These are phyloP conservation scores for Hermaeophaga mercurialis DNA, from an alignment of 2,888 invertebrate genomes.

Conservation along the genomic window DNA sequence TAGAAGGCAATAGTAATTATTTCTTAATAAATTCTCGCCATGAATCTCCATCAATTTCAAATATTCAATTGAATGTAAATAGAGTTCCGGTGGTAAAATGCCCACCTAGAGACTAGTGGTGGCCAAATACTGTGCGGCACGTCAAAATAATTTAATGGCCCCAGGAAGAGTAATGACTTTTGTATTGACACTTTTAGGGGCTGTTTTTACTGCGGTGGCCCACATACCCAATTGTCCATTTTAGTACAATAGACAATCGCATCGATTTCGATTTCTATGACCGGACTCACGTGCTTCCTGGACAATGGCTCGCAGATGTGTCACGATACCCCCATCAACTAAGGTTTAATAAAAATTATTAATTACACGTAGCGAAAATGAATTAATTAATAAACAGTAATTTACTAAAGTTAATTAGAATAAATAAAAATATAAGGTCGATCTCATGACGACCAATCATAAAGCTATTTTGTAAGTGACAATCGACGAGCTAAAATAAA, in stretches of 20 bases:
- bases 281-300: conserved; percentile 8
- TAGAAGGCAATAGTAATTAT: too few relatives aligned
- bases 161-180: conserved; percentile 39
- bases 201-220: conserved; percentile 42
- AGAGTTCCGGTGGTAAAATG: neutral
- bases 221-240: conserved; percentile 29
- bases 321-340: too few relatives aligned
- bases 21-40: neutral
- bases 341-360: too few relatives aligned
- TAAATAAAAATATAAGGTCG: too few relatives aligned
- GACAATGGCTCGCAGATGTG: conserved; percentile 10
- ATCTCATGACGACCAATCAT: too few relatives aligned
- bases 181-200: conserved; percentile 39
- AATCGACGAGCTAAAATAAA: too few relatives aligned
- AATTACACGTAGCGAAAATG: too few relatives aligned
- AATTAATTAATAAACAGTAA: too few relatives aligned
- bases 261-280: neutral
- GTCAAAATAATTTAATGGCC: conserved; percentile 37
- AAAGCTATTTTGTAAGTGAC: too few relatives aligned
- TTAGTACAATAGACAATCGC: conserved; percentile 17
- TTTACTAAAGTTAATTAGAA: too few relatives aligned
- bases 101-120: conserved; percentile 3
- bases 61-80: neutral
- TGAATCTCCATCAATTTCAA: neutral
- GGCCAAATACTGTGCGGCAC: conserved; percentile 14